Percentiles rank a stretch among this genome's conserved stretches.
Evolutionary conservation across 2,797 vertebrate species (phyloP).

Genomic region (Apodemus agrarius): DNA sequence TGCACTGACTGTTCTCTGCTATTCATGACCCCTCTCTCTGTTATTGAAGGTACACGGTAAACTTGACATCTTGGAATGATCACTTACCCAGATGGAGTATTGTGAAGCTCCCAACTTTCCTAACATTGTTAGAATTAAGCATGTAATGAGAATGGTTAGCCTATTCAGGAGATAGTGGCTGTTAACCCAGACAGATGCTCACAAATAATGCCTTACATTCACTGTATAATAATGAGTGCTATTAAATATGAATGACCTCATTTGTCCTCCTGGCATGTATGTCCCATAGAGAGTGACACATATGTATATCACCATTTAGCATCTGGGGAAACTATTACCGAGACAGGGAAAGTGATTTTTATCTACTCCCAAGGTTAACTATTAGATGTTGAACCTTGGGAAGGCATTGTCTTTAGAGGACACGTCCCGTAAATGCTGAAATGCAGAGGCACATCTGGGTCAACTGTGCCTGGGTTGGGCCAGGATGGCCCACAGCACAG

Average conservation of each 20-base stretch:
- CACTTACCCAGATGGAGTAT: background rate
- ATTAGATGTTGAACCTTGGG: constrained; percentile 49
- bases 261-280: constrained; percentile 76
- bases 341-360: constrained; percentile 76
- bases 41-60: constrained; percentile 23
- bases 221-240: constrained; percentile 70
- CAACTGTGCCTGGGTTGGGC: background rate
- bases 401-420: constrained; percentile 27
- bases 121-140: constrained; percentile 52
- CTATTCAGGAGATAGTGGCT: constrained; percentile 55
- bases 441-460: background rate
- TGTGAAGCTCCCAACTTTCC: constrained; percentile 50
- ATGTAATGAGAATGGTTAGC: constrained; percentile 64
- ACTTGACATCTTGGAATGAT: background rate
- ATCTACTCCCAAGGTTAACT: constrained; percentile 49
- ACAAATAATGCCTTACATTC: constrained; percentile 69
- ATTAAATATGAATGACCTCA: constrained; percentile 80
- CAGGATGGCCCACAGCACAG: background rate
- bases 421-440: background rate
- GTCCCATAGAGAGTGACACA: constrained; percentile 76
- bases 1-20: background rate
- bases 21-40: background rate
- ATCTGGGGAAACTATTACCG: constrained; percentile 63
- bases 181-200: constrained; percentile 76
- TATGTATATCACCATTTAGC: constrained; percentile 72